phyloP scores from a whole-genome alignment of 2,113 vertebrate genomes.

The Triplophysa siluroides region DNA sequence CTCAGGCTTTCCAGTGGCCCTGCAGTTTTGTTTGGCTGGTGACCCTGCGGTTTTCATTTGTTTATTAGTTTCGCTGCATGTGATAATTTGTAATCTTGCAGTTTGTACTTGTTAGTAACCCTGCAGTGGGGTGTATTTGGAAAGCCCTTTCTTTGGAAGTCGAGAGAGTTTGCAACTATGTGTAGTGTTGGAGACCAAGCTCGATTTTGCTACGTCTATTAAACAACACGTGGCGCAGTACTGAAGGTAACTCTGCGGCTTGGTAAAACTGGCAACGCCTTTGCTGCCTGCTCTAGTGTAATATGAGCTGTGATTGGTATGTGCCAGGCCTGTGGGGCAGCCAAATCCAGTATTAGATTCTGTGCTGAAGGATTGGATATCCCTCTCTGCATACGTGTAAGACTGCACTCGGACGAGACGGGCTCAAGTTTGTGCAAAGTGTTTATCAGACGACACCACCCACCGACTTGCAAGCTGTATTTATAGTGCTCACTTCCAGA shows the following conservation, averaged over 20 bases:
- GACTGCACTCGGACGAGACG: slow-evolving; percentile 36
- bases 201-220: background rate
- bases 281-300: slow-evolving; percentile 42
- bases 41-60: background rate
- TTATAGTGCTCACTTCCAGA: slow-evolving; percentile 36
- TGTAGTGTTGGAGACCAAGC: background rate
- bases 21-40: background rate
- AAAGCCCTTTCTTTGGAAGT: background rate
- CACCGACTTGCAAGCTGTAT: slow-evolving; percentile 16
- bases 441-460: slow-evolving; percentile 40
- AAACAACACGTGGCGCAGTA: slow-evolving; percentile 19
- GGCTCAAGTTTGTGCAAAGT: slow-evolving; percentile 11
- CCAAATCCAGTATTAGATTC: slow-evolving; percentile 52
- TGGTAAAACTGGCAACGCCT: slow-evolving; percentile 29
- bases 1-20: slow-evolving; percentile 1
- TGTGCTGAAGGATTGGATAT: slow-evolving; percentile 46
- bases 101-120: background rate
- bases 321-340: slow-evolving; percentile 32
- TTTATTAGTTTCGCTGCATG: background rate
- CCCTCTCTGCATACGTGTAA: slow-evolving; percentile 43
- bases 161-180: background rate
- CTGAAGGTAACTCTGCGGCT: slow-evolving; percentile 15
- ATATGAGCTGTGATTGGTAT: slow-evolving; percentile 47
- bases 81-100: background rate
- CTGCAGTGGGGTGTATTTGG: background rate